These are phyloP conservation scores for Drosophila burlai DNA, from an alignment of 1,140 invertebrate genomes.

Conservation along the genomic window DNA sequence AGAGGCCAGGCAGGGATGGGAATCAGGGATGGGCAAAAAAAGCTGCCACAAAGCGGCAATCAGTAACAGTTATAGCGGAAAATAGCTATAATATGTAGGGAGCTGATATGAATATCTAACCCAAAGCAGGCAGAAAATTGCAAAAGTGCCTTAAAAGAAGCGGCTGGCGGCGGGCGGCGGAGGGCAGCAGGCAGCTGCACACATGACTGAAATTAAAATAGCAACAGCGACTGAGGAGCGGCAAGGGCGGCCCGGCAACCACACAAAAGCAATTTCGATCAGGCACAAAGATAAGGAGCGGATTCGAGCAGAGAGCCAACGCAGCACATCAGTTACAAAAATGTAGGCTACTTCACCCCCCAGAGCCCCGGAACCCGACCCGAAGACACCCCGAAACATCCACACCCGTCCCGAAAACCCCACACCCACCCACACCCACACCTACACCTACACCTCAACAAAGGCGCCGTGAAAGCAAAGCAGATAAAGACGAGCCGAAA, in stretches of 20 bases:
- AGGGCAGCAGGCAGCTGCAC: slow-evolving; percentile 49
- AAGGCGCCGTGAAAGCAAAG: slow-evolving; percentile 55
- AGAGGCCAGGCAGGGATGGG: no score
- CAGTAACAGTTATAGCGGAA: slow-evolving; percentile 81
- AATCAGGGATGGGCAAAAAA: slow-evolving; percentile 22
- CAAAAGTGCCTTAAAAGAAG: slow-evolving; percentile 74
- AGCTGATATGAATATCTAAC: slow-evolving; percentile 77
- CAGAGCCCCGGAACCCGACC: neutral
- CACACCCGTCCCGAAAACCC: slow-evolving; percentile 2
- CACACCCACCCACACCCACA: neutral
- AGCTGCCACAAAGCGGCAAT: slow-evolving; percentile 75
- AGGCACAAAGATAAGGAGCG: slow-evolving; percentile 71
- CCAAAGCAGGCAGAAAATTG: slow-evolving; percentile 69
- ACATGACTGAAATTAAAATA: slow-evolving; percentile 80
- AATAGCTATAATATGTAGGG: slow-evolving; percentile 77
- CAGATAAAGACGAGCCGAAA: slow-evolving; percentile 66
- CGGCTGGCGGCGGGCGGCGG: slow-evolving; percentile 12
- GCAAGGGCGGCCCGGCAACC: slow-evolving; percentile 53
- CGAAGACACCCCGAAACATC: slow-evolving; percentile 2
- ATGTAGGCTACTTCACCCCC: slow-evolving; percentile 65
- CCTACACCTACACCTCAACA: slow-evolving; percentile 43
- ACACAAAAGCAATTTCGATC: slow-evolving; percentile 83
- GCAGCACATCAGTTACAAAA: slow-evolving; percentile 80
- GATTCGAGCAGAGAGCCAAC: slow-evolving; percentile 62
- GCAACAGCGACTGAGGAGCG: slow-evolving; percentile 50